Evolutionary conservation across 2,888 invertebrate species (phyloP), one percentile per base, ranked within the genome.

Genomic region (Hydriomena furcata): DNA sequence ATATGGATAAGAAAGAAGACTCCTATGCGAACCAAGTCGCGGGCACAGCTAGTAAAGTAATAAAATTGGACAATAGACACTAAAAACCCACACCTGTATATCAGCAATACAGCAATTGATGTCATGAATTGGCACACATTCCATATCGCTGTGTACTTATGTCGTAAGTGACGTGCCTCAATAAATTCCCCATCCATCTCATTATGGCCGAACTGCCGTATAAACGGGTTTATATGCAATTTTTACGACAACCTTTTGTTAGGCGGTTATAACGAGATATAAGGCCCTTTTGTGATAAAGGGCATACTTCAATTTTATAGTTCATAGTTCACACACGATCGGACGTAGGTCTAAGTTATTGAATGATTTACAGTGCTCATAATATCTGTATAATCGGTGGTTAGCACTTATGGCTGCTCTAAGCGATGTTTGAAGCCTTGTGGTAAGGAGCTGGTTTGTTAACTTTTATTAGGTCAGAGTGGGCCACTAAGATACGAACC

Each of bases 301-400:
- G 68, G 80, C 77, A 73, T 86, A 74, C 84, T 82, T 88, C 84
- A 88, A 87, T 80, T 87, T 89, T 88, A 87, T 84, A 84, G 88
- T 82, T 84, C 85, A 82, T 88, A 86, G 87, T 87, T 86, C 87
- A 82, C 70, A 72, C 63, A 58, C 66, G 67, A 66, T 64, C 66
- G 66, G 71, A 72, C 80, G 74, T 72, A 75, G 64, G 69, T 66
- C 76, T 82, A 81, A 86, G 80, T 80, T 58, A 81, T 83, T 63
- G 68, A 71, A 82, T 87, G 88, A 88, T 88, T 88, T 88, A 89
- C 68, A 68, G 66, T 75, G 70, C 79, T 75, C 77, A 79, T 87
- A 84, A 85, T 84, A 81, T 72, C 73, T 71, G 83, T 83, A 84
- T 87, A 84, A 84, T 83, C 82, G 78, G 70, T 64, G 77, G 80